Conservation (phyloP, 1,140 invertebrate species). For the Drosophila mauritiana region DNA sequence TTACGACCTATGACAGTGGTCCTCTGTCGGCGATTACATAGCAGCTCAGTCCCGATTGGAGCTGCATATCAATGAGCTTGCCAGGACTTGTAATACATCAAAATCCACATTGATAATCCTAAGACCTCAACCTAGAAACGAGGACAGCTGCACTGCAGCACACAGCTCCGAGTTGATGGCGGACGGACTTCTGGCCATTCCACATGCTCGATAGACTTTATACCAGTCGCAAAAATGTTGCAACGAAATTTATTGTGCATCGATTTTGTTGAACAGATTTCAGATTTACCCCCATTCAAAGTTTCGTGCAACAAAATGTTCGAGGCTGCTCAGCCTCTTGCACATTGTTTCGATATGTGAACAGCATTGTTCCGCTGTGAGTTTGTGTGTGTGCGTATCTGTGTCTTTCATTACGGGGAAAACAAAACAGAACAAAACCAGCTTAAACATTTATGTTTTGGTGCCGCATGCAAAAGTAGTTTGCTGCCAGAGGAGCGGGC, state of each 20-base stretch:
- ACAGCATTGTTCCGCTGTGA: slow-evolving; percentile 29
- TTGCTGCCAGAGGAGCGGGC: slow-evolving; percentile 33
- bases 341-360: slow-evolving; percentile 59
- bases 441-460: slow-evolving; percentile 70
- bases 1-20: slow-evolving; percentile 4
- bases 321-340: slow-evolving; percentile 41
- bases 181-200: slow-evolving; percentile 22
- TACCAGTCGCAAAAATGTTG: slow-evolving; percentile 59
- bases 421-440: slow-evolving; percentile 58
- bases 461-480: slow-evolving; percentile 53
- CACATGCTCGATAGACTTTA: slow-evolving; percentile 58
- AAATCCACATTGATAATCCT: slow-evolving; percentile 60
- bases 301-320: slow-evolving; percentile 62
- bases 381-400: slow-evolving; percentile 19
- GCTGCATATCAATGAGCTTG: slow-evolving; percentile 66
- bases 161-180: slow-evolving; percentile 43
- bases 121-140: slow-evolving; percentile 38
- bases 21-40: slow-evolving; percentile 25
- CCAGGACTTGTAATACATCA: slow-evolving; percentile 62
- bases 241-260: slow-evolving; percentile 66
- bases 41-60: slow-evolving; percentile 24
- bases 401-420: slow-evolving; percentile 50
- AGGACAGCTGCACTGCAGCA: slow-evolving; percentile 33
- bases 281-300: slow-evolving; percentile 32
- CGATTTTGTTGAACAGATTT: slow-evolving; percentile 65